Evolutionary conservation across 2,113 vertebrate genomes (phyloP).

Genomic region (Mormoops blainvillei): DNA sequence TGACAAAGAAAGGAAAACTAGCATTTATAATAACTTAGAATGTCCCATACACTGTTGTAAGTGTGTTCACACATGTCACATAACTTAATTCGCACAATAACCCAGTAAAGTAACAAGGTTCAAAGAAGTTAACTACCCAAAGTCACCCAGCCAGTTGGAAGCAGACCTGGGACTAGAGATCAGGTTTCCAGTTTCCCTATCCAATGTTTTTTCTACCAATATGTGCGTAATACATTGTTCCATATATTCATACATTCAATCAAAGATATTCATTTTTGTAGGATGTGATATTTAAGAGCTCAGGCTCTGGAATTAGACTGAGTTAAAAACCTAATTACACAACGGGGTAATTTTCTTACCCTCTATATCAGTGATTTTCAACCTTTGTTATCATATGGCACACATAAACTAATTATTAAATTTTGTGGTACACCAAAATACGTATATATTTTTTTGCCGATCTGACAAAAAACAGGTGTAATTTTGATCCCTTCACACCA

Average conservation of each 20-base stretch:
- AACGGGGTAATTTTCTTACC: background rate
- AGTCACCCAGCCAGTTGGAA: background rate
- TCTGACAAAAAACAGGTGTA: background rate
- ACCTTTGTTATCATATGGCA: background rate
- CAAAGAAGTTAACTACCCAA: background rate
- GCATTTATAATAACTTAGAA: background rate
- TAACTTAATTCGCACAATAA: background rate
- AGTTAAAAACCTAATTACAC: background rate
- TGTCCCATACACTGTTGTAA: background rate
- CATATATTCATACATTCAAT: background rate
- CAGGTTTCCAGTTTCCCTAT: background rate
- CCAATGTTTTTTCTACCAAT: background rate
- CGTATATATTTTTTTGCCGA: background rate
- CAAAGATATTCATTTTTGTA: background rate
- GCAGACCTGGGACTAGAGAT: background rate
- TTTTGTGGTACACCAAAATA: background rate
- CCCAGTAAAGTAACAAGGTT: background rate
- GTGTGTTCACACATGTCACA: background rate
- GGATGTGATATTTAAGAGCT: background rate
- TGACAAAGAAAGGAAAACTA: background rate
- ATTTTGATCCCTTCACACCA: background rate
- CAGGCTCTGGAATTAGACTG: background rate
- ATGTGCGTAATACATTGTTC: background rate
- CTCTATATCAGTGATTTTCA: background rate
- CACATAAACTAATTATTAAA: background rate